phyloP scores from a whole-genome alignment of 1,140 invertebrate genomes.

The Micrasema longulum region DNA sequence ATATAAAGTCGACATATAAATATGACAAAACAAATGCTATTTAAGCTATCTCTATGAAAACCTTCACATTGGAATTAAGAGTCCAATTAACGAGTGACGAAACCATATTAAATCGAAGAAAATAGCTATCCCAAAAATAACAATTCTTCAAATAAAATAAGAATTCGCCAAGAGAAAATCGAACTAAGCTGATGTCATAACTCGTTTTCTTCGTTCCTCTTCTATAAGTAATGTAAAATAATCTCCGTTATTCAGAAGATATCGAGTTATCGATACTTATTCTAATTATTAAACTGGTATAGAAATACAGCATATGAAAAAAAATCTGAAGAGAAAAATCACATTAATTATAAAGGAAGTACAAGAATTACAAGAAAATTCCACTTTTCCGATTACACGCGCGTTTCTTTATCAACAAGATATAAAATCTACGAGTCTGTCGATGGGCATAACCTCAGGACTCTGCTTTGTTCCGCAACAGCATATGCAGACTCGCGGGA shows the following conservation, averaged over 20 bases:
- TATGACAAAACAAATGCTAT: constrained; percentile 55
- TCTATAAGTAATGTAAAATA: background rate
- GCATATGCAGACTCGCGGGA: no score
- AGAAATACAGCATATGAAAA: no score
- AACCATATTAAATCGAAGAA: constrained; percentile 3
- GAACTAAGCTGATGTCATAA: constrained; percentile 7
- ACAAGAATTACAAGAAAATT: constrained; percentile 19
- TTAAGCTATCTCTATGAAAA: constrained; percentile 45
- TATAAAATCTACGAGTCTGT: constrained; percentile 23
- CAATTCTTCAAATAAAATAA: no score
- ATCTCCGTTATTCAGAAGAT: background rate
- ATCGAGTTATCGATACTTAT: no score
- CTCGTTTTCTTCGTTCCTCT: constrained; percentile 18
- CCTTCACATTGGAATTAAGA: constrained; percentile 14
- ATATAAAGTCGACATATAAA: constrained; percentile 55
- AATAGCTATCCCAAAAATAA: background rate
- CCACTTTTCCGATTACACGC: constrained; percentile 21
- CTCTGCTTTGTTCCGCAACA: constrained; percentile 1
- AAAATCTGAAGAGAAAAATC: background rate
- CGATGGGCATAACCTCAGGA: constrained; percentile 12
- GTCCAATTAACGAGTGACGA: background rate
- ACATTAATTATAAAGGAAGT: background rate
- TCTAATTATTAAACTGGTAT: no score
- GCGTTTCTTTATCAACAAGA: constrained; percentile 29
- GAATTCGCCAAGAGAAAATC: background rate